These are phyloP conservation scores for Notoglanidium macrostoma DNA, from an alignment of 2,797 vertebrate genomes.

Conservation along the genomic window DNA sequence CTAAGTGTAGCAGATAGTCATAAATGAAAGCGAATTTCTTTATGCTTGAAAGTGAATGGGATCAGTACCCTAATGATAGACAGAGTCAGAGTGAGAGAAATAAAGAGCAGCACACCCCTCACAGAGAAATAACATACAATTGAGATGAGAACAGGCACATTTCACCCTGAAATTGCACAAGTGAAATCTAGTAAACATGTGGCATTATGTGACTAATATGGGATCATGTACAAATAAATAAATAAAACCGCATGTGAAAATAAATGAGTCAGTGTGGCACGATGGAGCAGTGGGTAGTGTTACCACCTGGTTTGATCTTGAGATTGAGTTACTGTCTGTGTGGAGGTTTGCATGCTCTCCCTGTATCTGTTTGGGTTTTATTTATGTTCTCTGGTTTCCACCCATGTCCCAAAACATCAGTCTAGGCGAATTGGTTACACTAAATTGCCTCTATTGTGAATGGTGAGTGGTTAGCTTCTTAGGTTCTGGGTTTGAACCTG, in stretches of 20 bases:
- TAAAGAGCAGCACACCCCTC: background rate
- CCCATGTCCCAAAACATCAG: background rate
- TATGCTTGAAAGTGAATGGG: background rate
- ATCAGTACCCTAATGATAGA: background rate
- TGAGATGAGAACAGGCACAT: background rate
- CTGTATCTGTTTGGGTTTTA: background rate
- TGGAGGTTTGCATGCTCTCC: background rate
- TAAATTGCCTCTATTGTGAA: background rate
- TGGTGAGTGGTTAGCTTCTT: background rate
- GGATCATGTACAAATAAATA: background rate
- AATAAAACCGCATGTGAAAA: background rate
- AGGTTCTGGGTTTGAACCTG: no score
- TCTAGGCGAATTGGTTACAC: background rate
- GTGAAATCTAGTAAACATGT: background rate
- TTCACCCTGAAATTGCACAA: background rate
- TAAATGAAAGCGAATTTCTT: background rate
- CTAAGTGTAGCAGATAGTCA: slow-evolving; percentile 6
- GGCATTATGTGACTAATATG: background rate
- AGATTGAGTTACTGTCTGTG: background rate
- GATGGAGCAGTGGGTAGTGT: background rate
- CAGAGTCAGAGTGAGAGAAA: background rate
- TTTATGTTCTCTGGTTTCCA: background rate
- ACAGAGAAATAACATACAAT: background rate
- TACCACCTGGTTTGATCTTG: background rate
- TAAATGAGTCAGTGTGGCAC: background rate